Evolutionary conservation across 2,113 vertebrate species (phyloP), one percentile per base, ranked within the genome.

Genomic region (Casuarius casuarius): DNA sequence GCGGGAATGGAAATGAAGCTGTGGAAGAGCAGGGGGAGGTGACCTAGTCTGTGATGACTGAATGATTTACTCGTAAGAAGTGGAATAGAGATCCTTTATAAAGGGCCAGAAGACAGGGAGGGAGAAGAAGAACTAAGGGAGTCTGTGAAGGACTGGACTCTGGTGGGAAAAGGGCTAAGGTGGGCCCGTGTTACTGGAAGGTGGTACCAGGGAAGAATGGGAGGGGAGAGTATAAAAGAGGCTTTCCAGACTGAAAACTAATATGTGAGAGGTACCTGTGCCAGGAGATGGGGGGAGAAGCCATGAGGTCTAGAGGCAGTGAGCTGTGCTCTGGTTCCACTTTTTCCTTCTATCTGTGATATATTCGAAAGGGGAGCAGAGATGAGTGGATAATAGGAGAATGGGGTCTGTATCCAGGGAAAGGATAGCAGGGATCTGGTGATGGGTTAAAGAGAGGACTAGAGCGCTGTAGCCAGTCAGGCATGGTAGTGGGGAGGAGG

Each of bases 201-300:
- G 67, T 0, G 0, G 62, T 72, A 10, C 12, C 0, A 2, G 20
- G 68, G 61, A 63, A 63, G 35, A 63, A 35, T 6, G 10, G 35
- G 67, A 29, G 22, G 9, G 4, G 5, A 21, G 9, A 0, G 0
- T n/a, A 12, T 20, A 59, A 8, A 68, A 40, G 29, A 35, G 66
- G 16, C 54, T 74, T 76, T 12, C 8, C 46, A 67, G 49, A 40
- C 15, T 38, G 62, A 68, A 80, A 51, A n/a, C 51, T 29, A 11
- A 35, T 0, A 5, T 7, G 10, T 0, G 0, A 61, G 35, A 71
- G 68, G 52, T 31, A 10, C 11, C 9, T 0, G 0, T 62, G 75
- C 12, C 13, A 21, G 12, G 25, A 35, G 13, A 2, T 38, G 48
- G 8, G 28, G 54, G 20, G 66, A n/a, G 16, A 13, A 72, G 7